Conservation (phyloP, 1,140 invertebrate species). For the Pectinophora gossypiella region DNA sequence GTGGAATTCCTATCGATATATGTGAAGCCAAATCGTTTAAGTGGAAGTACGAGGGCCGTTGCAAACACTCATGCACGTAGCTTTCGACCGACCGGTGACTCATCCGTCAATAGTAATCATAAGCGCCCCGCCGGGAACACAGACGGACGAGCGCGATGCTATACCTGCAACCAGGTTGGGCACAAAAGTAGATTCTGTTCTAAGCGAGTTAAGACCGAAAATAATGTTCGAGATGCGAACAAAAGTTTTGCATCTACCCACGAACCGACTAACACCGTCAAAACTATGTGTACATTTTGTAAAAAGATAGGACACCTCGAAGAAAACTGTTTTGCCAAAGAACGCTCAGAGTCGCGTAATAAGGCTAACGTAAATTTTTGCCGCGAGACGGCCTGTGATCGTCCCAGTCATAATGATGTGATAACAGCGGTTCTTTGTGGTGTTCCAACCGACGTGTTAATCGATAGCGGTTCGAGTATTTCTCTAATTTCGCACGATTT, state of each 20-base stretch:
- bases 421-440: neutral
- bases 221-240: neutral
- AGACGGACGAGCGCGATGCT: neutral
- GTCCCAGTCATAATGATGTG: neutral
- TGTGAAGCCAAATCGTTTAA: neutral
- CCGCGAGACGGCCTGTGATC: neutral
- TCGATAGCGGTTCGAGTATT: constrained; percentile 8
- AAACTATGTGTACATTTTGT: constrained; percentile 7
- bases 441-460: constrained; percentile 6
- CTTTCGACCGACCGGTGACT: neutral
- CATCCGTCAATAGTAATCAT: too few relatives aligned
- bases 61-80: neutral
- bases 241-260: neutral
- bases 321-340: constrained; percentile 6
- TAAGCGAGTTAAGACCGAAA: neutral
- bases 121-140: neutral
- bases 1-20: constrained; percentile 8
- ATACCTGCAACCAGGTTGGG: neutral
- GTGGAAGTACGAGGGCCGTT: neutral
- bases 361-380: constrained; percentile 7
- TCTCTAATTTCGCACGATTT: constrained; percentile 2
- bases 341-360: constrained; percentile 9
- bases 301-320: constrained; percentile 6
- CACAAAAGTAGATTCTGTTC: neutral
- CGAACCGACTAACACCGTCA: neutral